Conservation (phyloP, 2,888 invertebrate genomes). For the Aproaerema taeniolella region DNA sequence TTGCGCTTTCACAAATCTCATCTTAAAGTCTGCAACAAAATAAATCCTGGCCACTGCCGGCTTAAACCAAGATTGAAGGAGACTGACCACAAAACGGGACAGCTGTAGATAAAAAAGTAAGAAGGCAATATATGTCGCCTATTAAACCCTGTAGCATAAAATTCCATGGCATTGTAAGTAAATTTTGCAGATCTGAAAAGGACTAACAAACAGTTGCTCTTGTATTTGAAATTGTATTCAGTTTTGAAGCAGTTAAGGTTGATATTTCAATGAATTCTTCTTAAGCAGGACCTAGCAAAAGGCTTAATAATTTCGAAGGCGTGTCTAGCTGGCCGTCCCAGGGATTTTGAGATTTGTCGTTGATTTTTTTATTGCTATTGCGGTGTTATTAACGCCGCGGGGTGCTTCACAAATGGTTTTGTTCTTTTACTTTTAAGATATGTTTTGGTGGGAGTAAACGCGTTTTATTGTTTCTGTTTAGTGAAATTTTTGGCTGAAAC, state of each 20-base stretch:
- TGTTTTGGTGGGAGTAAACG: too few relatives aligned
- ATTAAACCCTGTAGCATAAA: slow-evolving; percentile 63
- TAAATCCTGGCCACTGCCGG: too few relatives aligned
- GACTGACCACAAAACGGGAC: slow-evolving; percentile 41
- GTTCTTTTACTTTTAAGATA: neutral
- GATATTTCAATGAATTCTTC: fast-evolving
- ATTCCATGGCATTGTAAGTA: slow-evolving; percentile 64
- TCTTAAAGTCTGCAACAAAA: too few relatives aligned
- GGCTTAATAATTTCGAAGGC: slow-evolving; percentile 71
- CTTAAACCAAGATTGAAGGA: slow-evolving; percentile 61
- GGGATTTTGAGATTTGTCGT: slow-evolving; percentile 67
- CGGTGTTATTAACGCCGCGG: slow-evolving; percentile 56
- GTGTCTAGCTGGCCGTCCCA: slow-evolving; percentile 65
- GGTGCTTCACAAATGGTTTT: slow-evolving; percentile 43
- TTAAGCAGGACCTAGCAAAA: slow-evolving; percentile 36
- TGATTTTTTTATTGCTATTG: slow-evolving; percentile 65
- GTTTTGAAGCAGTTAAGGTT: neutral
- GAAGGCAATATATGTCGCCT: neutral
- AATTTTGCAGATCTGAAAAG: slow-evolving; percentile 41
- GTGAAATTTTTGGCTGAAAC: too few relatives aligned
- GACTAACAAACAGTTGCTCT: slow-evolving; percentile 24
- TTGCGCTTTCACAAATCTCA: too few relatives aligned
- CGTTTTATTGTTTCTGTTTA: too few relatives aligned
- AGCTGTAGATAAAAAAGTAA: slow-evolving; percentile 7
- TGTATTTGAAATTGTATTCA: slow-evolving; percentile 23